phyloP scores from a whole-genome alignment of 2,888 invertebrate species.

The Arrhopalites spinosus region DNA sequence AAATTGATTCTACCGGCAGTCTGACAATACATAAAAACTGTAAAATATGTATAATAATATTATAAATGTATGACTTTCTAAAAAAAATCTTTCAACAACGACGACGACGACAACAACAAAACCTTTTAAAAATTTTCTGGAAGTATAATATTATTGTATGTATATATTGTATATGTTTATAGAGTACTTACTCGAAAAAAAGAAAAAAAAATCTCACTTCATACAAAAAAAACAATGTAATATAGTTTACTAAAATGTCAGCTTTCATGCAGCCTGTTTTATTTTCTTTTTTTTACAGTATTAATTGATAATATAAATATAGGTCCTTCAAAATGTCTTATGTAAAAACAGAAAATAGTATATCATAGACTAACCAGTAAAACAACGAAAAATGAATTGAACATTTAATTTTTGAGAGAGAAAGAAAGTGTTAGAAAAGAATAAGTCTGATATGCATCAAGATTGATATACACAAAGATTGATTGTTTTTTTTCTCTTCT shows the following conservation, averaged over 20 bases:
- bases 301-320: neutral
- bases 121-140: neutral
- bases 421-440: conserved; percentile 27
- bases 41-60: neutral
- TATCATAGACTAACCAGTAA: conserved; percentile 14
- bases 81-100: too few species aligned
- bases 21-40: neutral
- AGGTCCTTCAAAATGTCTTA: neutral
- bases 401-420: neutral
- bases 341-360: conserved; percentile 4
- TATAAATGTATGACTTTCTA: too few species aligned
- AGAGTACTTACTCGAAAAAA: neutral
- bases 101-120: neutral
- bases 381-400: neutral
- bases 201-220: neutral
- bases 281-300: neutral
- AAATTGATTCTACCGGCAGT: conserved; percentile 11
- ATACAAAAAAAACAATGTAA: neutral
- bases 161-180: neutral
- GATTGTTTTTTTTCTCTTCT: conserved; percentile 11
- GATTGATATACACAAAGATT: conserved; percentile 36
- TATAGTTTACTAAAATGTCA: neutral
- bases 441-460: conserved; percentile 34
- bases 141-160: too few species aligned
- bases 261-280: neutral